phyloP scores from a whole-genome alignment of 1,140 invertebrate genomes.

The Popillia japonica region DNA sequence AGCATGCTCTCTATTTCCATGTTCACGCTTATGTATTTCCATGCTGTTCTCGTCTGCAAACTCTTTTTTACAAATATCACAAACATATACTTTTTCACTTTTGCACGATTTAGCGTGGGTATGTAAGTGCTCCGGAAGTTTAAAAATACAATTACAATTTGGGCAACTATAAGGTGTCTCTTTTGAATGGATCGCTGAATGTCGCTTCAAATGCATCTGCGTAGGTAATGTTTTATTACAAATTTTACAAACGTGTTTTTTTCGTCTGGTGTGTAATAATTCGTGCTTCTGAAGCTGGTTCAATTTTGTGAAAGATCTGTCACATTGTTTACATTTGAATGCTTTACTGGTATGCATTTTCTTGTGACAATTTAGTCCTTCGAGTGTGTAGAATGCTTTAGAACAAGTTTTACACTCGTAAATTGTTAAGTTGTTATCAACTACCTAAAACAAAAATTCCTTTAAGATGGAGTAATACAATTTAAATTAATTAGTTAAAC shows the following conservation, averaged over 20 bases:
- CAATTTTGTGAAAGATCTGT: constrained; percentile 54
- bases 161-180: constrained; percentile 64
- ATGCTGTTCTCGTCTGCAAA: constrained; percentile 56
- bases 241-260: constrained; percentile 57
- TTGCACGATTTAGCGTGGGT: constrained; percentile 60
- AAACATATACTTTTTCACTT: constrained; percentile 59
- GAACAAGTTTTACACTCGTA: constrained; percentile 54
- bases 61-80: no score
- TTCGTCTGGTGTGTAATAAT: no score
- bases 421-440: constrained; percentile 37
- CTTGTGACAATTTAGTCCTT: no score
- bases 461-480: not conserved
- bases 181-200: constrained; percentile 56
- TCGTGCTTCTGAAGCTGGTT: constrained; percentile 55
- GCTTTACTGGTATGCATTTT: constrained; percentile 52
- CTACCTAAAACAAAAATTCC: constrained; percentile 44
- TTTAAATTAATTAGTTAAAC: no score
- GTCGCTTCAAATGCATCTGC: constrained; percentile 57
- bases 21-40: constrained; percentile 55
- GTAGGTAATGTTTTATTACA: constrained; percentile 58
- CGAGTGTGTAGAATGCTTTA: constrained; percentile 57
- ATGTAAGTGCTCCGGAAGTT: constrained; percentile 62
- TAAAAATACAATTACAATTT: constrained; percentile 64
- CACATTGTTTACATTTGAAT: no score
- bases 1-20: constrained; percentile 51